Percentiles rank a stretch among this genome's conserved stretches.
These are phyloP conservation scores for Neomonachus schauinslandi DNA, from an alignment of 2,113 vertebrate species.

Conservation along the genomic window DNA sequence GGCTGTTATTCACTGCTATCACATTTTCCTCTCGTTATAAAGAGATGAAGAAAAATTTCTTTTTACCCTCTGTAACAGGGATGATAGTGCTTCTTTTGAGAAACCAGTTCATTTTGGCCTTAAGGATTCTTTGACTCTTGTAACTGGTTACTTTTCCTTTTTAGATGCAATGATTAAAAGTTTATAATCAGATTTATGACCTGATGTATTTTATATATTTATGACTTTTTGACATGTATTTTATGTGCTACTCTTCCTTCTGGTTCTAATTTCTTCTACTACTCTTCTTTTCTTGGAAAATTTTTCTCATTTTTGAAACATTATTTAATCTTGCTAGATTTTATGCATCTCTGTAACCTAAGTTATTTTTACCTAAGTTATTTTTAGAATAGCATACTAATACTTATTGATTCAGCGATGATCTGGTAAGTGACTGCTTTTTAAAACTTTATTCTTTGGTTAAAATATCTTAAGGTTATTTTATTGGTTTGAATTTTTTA, in stretches of 20 bases:
- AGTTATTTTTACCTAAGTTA: background rate
- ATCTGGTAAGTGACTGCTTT: background rate
- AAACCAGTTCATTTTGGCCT: background rate
- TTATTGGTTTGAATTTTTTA: constrained; percentile 19
- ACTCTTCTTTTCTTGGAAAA: background rate
- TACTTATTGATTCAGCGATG: background rate
- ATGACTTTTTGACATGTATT: background rate
- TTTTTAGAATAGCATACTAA: background rate
- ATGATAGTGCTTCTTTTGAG: background rate
- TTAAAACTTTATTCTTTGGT: background rate
- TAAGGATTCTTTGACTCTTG: background rate
- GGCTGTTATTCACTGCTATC: background rate
- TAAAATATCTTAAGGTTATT: background rate
- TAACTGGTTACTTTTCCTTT: background rate
- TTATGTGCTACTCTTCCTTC: background rate
- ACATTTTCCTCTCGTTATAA: background rate
- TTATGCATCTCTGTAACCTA: background rate
- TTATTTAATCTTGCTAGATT: background rate
- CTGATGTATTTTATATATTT: background rate
- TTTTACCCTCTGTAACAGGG: background rate
- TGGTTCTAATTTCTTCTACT: background rate
- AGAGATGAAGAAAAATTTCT: background rate
- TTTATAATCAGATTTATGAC: background rate
- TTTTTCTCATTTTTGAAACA: constrained; percentile 10
- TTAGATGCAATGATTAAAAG: background rate